Conservation (phyloP, 2,888 invertebrate species). For the Thymelicus lineola region DNA sequence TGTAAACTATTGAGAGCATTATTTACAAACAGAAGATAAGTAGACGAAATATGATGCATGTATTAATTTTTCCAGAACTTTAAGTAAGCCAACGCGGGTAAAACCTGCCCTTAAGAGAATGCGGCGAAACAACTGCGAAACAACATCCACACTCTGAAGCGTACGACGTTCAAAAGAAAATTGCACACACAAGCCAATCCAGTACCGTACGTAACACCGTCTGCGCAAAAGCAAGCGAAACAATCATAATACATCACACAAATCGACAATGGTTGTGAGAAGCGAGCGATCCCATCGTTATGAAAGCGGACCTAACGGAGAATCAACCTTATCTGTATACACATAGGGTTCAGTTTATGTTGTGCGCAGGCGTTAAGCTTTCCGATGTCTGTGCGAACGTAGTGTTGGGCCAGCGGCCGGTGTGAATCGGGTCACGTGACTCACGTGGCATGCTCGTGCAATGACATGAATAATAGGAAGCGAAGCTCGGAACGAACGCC, state of each 20-base stretch:
- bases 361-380: constrained; percentile 71
- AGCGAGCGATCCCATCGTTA: constrained; percentile 73
- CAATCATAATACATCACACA: constrained; percentile 65
- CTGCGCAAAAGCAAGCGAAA: constrained; percentile 81
- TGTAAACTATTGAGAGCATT: too few relatives aligned
- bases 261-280: constrained; percentile 76
- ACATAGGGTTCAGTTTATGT: constrained; percentile 56
- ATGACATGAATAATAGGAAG: constrained; percentile 42
- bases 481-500: constrained; percentile 1
- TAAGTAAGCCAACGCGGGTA: neutral
- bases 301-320: constrained; percentile 76
- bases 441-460: constrained; percentile 65
- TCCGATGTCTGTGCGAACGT: constrained; percentile 64
- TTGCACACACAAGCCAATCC: constrained; percentile 46
- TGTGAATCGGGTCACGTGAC: constrained; percentile 81
- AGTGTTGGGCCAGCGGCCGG: constrained; percentile 66
- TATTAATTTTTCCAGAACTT: too few relatives aligned
- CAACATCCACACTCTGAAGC: constrained; percentile 11
- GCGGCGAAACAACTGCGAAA: constrained; percentile 18
- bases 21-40: too few relatives aligned
- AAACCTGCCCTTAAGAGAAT: constrained; percentile 6
- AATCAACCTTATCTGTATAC: constrained; percentile 61
- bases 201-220: constrained; percentile 42
- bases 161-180: constrained; percentile 28
- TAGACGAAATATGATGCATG: too few relatives aligned